Percentiles rank a stretch among this genome's conserved stretches.
Conservation (phyloP, 2,113 vertebrate species). For the Grammomys surdaster region DNA sequence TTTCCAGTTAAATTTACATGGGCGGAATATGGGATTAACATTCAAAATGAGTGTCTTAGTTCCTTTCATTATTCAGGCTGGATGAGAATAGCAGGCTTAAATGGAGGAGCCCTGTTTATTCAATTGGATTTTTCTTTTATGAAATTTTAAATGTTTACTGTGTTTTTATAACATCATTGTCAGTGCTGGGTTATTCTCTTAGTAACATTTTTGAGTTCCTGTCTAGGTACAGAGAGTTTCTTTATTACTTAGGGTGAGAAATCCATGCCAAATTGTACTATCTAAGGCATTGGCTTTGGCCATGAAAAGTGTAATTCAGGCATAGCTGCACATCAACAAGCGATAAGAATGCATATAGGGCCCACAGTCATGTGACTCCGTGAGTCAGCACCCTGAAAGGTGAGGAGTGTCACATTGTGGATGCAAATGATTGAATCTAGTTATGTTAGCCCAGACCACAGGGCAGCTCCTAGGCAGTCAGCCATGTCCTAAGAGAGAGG, state of each 20-base stretch:
- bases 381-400: constrained; percentile 34
- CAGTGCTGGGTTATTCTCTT: not conserved
- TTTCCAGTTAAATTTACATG: not conserved
- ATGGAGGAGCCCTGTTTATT: not conserved
- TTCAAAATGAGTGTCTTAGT: not conserved
- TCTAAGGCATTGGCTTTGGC: not conserved
- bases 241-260: constrained; percentile 13
- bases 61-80: not conserved
- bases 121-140: not conserved
- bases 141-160: not conserved
- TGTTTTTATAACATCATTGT: not conserved
- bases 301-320: constrained; percentile 4
- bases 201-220: not conserved
- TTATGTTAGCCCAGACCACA: not conserved
- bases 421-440: not conserved
- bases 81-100: not conserved
- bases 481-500: not conserved
- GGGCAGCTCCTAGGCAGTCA: not conserved
- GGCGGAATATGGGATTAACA: not conserved
- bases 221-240: not conserved
- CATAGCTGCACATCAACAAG: not conserved
- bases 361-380: not conserved
- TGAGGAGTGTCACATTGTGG: not conserved
- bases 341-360: not conserved
- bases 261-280: constrained; percentile 20